phyloP scores from a whole-genome alignment of 30 jellyfish, hydroid and myxozoan species.

The Mastigias papua region DNA sequence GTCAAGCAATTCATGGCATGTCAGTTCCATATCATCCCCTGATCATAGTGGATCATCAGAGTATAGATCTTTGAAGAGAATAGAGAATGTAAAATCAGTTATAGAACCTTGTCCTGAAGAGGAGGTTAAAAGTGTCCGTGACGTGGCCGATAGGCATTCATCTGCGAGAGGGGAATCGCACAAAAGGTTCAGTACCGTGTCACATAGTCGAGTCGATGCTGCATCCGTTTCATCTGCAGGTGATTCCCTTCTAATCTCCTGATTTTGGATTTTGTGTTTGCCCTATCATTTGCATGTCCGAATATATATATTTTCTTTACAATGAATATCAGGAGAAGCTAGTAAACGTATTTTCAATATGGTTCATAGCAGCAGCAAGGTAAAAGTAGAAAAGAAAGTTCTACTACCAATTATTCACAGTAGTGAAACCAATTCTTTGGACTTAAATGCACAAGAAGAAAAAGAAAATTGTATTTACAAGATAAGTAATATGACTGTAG shows the following conservation, averaged over 20 bases:
- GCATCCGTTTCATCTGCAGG: conserved; percentile 70
- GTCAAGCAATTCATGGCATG: conserved; percentile 20
- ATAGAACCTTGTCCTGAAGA: conserved; percentile 28
- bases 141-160: neutral
- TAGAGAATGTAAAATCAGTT: neutral
- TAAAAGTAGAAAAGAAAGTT: too few species aligned
- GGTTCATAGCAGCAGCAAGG: too few species aligned
- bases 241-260: neutral
- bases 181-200: neutral
- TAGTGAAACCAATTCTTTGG: too few species aligned
- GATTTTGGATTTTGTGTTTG: too few species aligned
- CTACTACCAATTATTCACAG: too few species aligned
- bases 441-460: too few species aligned
- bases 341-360: too few species aligned
- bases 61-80: neutral
- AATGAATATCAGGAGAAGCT: too few species aligned
- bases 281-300: too few species aligned
- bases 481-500: too few species aligned
- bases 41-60: conserved; percentile 38
- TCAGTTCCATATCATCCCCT: conserved; percentile 30
- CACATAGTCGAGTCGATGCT: neutral
- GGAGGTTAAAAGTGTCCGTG: conserved; percentile 11
- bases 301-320: too few species aligned
- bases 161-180: neutral
- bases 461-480: too few species aligned